Conservation (phyloP, 2,113 vertebrate species). For the Hippocampus comes region DNA sequence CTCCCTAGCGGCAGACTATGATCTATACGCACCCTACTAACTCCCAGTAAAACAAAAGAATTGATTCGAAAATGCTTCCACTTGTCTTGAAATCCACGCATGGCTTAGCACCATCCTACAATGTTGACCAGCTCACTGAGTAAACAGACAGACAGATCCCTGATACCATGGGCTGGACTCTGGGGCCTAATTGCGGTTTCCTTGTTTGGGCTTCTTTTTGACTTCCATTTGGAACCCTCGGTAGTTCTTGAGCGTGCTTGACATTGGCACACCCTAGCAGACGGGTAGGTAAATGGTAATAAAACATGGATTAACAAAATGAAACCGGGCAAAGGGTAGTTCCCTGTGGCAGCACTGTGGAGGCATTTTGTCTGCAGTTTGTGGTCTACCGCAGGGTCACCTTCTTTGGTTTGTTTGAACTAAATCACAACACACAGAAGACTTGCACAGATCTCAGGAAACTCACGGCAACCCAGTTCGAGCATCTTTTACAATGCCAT, state of each 20-base stretch:
- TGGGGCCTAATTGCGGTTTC: background rate
- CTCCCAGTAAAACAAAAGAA: constrained; percentile 9
- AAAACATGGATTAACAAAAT: constrained; percentile 1
- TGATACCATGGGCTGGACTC: background rate
- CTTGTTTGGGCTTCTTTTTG: background rate
- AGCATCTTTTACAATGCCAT: background rate
- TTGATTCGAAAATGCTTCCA: constrained; percentile 4
- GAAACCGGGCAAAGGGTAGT: background rate
- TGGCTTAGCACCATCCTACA: background rate
- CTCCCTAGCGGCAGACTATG: background rate
- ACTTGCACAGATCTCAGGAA: background rate
- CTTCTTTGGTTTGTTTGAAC: background rate
- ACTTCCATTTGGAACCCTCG: background rate
- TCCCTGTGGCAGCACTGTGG: background rate
- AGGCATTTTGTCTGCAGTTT: background rate
- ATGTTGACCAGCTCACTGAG: constrained; percentile 1
- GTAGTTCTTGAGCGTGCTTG: background rate
- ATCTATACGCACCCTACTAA: background rate
- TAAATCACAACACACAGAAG: background rate
- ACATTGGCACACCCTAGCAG: background rate
- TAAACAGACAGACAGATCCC: constrained; percentile 4
- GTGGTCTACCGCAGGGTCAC: background rate
- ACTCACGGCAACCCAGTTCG: background rate
- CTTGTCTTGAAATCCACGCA: constrained; percentile 4
- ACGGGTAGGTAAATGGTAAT: background rate